Percentiles rank a stretch among this genome's conserved stretches.
These are phyloP conservation scores for Tetragnatha montana DNA, from an alignment of 2,888 invertebrate genomes.

Conservation along the genomic window DNA sequence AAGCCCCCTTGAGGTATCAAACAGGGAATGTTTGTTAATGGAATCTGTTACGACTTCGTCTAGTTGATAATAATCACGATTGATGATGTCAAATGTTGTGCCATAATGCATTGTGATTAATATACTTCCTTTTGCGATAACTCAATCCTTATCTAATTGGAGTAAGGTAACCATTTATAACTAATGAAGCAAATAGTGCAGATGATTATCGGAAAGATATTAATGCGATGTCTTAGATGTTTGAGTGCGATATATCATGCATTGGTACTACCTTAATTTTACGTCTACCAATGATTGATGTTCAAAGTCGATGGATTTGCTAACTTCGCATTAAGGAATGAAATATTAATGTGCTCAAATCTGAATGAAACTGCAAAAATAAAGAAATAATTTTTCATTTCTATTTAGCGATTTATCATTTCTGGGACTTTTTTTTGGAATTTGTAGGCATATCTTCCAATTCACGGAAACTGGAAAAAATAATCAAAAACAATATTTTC, in stretches of 20 bases:
- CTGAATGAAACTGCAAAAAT: too few species aligned
- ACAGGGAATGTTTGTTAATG: neutral
- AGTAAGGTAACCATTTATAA: neutral
- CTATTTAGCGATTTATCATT: too few species aligned
- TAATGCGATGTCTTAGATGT: neutral
- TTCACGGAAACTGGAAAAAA: too few species aligned
- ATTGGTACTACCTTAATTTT: too few species aligned
- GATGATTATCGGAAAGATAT: neutral
- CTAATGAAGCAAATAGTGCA: neutral
- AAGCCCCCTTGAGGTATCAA: neutral
- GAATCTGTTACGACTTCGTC: neutral
- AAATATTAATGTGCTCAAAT: too few species aligned
- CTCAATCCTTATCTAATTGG: neutral
- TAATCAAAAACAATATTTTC: too few species aligned
- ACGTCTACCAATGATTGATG: too few species aligned
- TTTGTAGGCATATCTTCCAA: too few species aligned
- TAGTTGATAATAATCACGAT: slow-evolving; percentile 1
- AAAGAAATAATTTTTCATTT: too few species aligned
- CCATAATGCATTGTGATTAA: neutral
- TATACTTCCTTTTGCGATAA: neutral
- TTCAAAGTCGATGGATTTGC: too few species aligned
- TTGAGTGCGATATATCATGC: neutral
- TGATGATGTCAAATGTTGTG: neutral
- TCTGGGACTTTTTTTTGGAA: too few species aligned
- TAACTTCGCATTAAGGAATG: too few species aligned